phyloP scores from a whole-genome alignment of 1,140 invertebrate species.

The Asobara japonica region DNA sequence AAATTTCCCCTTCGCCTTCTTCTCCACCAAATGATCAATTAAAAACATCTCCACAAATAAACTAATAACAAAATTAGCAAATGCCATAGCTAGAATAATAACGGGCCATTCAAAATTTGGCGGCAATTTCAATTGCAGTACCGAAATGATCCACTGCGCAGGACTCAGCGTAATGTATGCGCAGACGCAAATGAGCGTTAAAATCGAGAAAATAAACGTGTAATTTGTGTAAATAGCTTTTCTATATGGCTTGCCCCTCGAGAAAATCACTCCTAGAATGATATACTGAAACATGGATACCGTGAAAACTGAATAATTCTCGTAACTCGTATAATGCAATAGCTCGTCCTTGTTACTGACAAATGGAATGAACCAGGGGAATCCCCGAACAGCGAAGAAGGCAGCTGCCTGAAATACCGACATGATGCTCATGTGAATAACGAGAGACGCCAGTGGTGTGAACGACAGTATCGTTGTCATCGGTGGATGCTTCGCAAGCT shows the following conservation, averaged over 20 bases:
- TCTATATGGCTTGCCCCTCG: conserved; percentile 90
- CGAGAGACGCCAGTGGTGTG: conserved; percentile 74
- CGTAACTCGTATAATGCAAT: conserved; percentile 71
- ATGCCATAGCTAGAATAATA: conserved; percentile 70
- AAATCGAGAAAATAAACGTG: conserved; percentile 72
- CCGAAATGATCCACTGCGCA: conserved; percentile 69
- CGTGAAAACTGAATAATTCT: conserved; percentile 88
- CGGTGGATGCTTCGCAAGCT: conserved; percentile 74
- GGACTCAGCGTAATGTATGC: conserved; percentile 78
- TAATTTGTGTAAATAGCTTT: conserved; percentile 84
- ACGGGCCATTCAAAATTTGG: conserved; percentile 72
- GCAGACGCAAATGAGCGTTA: conserved; percentile 73
- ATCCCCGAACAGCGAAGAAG: conserved; percentile 72
- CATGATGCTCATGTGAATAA: conserved; percentile 80
- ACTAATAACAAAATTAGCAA: conserved; percentile 71
- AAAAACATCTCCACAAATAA: conserved; percentile 72
- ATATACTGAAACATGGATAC: conserved; percentile 95
- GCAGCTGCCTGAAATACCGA: conserved; percentile 74
- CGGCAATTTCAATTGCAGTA: conserved; percentile 76
- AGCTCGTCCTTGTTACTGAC: conserved; percentile 62
- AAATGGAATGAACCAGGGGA: conserved; percentile 79
- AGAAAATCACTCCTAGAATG: conserved; percentile 88
- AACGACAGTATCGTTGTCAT: conserved; percentile 75
- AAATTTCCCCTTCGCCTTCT: conserved; percentile 66
- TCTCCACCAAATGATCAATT: conserved; percentile 71